These are phyloP conservation scores for Drosophila subquinaria DNA, from an alignment of 2,888 invertebrate genomes.

Conservation along the genomic window DNA sequence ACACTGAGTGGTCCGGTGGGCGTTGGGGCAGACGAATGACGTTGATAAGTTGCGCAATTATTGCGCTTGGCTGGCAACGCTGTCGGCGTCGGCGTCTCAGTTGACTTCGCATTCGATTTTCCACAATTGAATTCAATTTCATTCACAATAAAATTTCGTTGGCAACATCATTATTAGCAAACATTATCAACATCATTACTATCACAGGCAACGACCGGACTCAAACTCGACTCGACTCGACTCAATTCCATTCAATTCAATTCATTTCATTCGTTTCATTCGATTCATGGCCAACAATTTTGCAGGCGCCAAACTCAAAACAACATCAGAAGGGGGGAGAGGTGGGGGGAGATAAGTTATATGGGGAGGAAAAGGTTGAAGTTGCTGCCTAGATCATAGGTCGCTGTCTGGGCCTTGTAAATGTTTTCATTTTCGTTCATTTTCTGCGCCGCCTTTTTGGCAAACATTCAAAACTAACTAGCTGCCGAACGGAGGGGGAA, in stretches of 20 bases:
- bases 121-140: slow-evolving; percentile 67
- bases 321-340: slow-evolving; percentile 36
- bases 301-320: slow-evolving; percentile 73
- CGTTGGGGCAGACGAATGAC: slow-evolving; percentile 32
- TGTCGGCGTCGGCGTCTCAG: slow-evolving; percentile 16
- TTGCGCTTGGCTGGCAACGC: slow-evolving; percentile 51
- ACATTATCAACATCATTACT: slow-evolving; percentile 47
- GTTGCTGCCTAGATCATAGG: slow-evolving; percentile 35
- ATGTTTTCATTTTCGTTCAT: slow-evolving; percentile 73
- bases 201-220: slow-evolving; percentile 45
- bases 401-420: slow-evolving; percentile 58
- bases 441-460: slow-evolving; percentile 48
- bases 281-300: slow-evolving; percentile 76
- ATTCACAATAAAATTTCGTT: slow-evolving; percentile 62
- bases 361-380: slow-evolving; percentile 34
- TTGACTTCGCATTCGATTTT: slow-evolving; percentile 50
- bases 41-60: slow-evolving; percentile 71
- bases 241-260: slow-evolving; percentile 60
- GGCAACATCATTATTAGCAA: slow-evolving; percentile 48
- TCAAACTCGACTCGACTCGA: slow-evolving; percentile 29
- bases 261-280: slow-evolving; percentile 59
- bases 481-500: slow-evolving; percentile 6
- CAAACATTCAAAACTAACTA: slow-evolving; percentile 62
- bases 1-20: slow-evolving; percentile 4
- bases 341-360: not conserved